Percentiles rank a stretch among this genome's conserved stretches.
phyloP scores from a whole-genome alignment of 2,113 vertebrate genomes.

The Spizaetus ornatus region DNA sequence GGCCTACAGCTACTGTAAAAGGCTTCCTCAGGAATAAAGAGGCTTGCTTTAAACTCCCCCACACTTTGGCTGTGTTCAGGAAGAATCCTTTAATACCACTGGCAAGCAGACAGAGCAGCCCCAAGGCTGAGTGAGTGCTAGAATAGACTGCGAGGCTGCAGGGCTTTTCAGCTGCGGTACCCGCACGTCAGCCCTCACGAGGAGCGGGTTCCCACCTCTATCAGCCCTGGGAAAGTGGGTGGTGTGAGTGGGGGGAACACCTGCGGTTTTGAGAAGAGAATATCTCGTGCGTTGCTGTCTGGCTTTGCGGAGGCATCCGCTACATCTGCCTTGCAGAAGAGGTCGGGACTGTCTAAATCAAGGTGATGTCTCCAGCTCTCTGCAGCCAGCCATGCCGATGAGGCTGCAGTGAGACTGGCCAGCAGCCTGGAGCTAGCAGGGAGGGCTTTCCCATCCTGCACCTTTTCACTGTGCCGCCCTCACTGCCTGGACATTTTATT shows the following conservation, averaged over 20 bases:
- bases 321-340: not conserved
- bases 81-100: not conserved
- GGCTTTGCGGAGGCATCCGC: not conserved
- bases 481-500: not conserved
- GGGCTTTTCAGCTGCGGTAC: not conserved
- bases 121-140: not conserved
- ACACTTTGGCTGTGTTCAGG: not conserved
- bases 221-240: not conserved
- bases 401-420: constrained; percentile 3
- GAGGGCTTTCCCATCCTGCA: not conserved
- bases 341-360: not conserved
- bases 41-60: not conserved
- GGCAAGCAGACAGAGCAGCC: not conserved
- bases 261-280: not conserved
- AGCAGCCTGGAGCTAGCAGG: not conserved
- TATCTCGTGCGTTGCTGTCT: accelerated
- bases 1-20: not conserved
- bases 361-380: not conserved
- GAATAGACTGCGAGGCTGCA: not conserved
- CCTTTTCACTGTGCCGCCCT: not conserved
- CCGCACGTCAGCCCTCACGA: not conserved
- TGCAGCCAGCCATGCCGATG: not conserved
- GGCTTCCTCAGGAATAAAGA: not conserved
- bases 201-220: not conserved
- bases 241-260: accelerated